Base-by-base conservation (phyloP, 2,888 invertebrate species). In the Leptinotarsa rubiginosa region DNA sequence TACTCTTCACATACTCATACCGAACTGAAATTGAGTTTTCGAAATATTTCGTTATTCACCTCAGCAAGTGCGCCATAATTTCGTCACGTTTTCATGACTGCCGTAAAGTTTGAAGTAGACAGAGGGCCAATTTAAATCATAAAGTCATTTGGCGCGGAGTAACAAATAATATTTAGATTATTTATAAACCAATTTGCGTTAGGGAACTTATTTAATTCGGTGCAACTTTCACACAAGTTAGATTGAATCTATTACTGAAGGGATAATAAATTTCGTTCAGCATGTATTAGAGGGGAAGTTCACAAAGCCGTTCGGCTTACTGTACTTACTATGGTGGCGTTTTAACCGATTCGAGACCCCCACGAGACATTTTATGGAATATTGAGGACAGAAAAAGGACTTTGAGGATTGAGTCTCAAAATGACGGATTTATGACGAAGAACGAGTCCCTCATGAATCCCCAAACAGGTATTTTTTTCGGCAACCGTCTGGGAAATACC, bases 231-330 rank as follows among this genome's bases (percentile, higher is more conserved):
- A 50, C 70, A 49, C 75, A 77, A 78, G 78, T 79, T 79, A 79
- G 79, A 79, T 79, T 79, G 79, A 81, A 79, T 81, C 76, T 78
- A 80, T 78, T 79, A 77, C 79, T 75, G 73, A 72, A 76, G 69
- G 79, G 79, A 78, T 81, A 80, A 80, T 81, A 80, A 80, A 81
- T 81, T 81, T 77, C 66, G 76, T 77, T 75, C 74, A 65, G 73
- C 73, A 75, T 77, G 76, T 77, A 78, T 78, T 77, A 77, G 75
- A 77, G 70, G 71, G 68, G 72, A 79, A 79, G 75, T 80, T 79
- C 70, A 59, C 62, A 54, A 67, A 73, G 72, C 75, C 69, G 66
- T 13, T 20, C 70, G 72, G 75, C 70, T 75, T 70, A 75, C 66
- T 52, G 56, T 67, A 47, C 65, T 70, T 70, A 65, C 59, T 69